A percentile compares a stretch with the other conserved stretches of the same genome.
Conservation (phyloP, 2,113 vertebrate species). For the Hassar affinis region DNA sequence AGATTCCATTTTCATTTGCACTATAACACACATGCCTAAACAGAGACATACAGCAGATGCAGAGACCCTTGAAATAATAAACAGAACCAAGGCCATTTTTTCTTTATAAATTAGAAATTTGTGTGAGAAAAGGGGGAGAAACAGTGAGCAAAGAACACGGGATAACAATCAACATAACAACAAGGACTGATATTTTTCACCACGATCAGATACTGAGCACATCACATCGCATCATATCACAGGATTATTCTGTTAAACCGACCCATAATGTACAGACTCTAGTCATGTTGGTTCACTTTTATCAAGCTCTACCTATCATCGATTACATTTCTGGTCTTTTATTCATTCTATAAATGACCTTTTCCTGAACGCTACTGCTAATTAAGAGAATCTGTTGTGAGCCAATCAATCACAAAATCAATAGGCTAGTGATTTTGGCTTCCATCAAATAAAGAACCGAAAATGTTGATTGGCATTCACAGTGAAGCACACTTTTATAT, state of each 20-base stretch:
- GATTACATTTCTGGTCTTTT: slow-evolving; percentile 4
- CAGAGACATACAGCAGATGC: not conserved
- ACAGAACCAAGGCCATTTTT: slow-evolving; percentile 12
- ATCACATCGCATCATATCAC: not conserved
- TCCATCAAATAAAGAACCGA: not conserved
- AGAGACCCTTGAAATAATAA: slow-evolving; percentile 9
- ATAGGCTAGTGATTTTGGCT: slow-evolving; percentile 10
- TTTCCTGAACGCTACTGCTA: slow-evolving; percentile 25
- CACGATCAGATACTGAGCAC: too few relatives aligned
- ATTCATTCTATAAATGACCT: slow-evolving; percentile 21
- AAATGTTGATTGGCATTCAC: slow-evolving; percentile 2
- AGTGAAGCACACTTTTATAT: not conserved
- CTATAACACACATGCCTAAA: not conserved
- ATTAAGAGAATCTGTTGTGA: slow-evolving; percentile 22
- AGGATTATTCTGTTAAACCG: not conserved
- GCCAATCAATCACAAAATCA: slow-evolving; percentile 22
- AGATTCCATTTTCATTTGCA: slow-evolving; percentile 23
- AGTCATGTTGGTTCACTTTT: not conserved
- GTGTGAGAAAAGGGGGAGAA: not conserved
- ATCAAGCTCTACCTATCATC: not conserved
- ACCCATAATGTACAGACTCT: not conserved
- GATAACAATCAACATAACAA: not conserved
- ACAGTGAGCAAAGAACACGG: not conserved
- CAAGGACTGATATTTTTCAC: not conserved
- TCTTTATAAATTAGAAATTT: not conserved